phyloP scores from a whole-genome alignment of 2,888 invertebrate genomes.

The Exocentrus adspersus region DNA sequence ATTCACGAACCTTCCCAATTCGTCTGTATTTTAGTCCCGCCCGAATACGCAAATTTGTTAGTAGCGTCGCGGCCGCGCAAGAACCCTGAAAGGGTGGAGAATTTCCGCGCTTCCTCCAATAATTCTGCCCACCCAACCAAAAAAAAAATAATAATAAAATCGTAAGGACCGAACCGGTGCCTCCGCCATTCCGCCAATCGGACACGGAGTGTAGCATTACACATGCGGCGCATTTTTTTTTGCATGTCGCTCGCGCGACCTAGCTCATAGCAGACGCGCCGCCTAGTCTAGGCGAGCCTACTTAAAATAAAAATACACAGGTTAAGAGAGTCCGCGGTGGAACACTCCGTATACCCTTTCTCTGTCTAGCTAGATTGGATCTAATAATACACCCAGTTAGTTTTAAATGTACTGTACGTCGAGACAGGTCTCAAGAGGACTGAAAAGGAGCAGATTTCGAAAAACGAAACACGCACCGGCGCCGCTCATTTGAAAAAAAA shows the following conservation, averaged over 20 bases:
- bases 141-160: neutral
- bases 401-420: conserved; percentile 34
- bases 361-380: conserved; percentile 34
- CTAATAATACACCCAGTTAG: conserved; percentile 39
- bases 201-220: conserved; percentile 3
- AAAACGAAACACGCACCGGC: conserved; percentile 5
- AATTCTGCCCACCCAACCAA: neutral
- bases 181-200: neutral
- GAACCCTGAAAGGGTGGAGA: neutral
- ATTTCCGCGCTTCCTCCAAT: conserved; percentile 8
- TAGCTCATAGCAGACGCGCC: conserved; percentile 32
- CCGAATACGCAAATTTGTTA: too few relatives aligned
- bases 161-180: neutral
- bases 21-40: too few relatives aligned
- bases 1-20: too few relatives aligned
- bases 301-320: conserved; percentile 42
- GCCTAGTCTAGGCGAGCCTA: conserved; percentile 37
- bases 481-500: neutral
- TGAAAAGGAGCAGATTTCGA: neutral
- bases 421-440: conserved; percentile 14
- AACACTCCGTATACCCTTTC: conserved; percentile 21
- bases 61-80: too few relatives aligned
- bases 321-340: conserved; percentile 27
- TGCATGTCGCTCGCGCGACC: neutral
- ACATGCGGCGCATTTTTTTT: conserved; percentile 17